phyloP scores from a whole-genome alignment of 2,888 invertebrate genomes.

The Sabellastarte sp. region DNA sequence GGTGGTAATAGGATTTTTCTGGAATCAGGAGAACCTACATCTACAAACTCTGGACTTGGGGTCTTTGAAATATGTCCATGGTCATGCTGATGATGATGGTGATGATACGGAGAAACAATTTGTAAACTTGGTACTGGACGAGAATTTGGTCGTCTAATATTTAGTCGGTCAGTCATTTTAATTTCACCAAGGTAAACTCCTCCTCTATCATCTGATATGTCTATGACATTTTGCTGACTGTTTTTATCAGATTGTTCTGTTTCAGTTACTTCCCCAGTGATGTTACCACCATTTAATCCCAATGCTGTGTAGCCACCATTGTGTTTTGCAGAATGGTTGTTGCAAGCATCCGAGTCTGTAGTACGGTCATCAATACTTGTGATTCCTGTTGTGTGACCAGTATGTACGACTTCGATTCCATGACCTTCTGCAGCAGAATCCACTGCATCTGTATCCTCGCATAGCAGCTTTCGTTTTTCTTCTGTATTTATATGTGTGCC shows the following conservation, averaged over 20 bases:
- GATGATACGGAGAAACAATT: too few relatives aligned
- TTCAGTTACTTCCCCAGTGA: background rate
- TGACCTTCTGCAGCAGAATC: background rate
- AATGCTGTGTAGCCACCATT: background rate
- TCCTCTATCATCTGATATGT: too few relatives aligned
- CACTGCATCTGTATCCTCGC: background rate
- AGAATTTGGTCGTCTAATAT: background rate
- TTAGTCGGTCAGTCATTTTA: background rate
- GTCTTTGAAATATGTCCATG: too few relatives aligned
- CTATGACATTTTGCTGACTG: too few relatives aligned
- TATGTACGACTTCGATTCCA: too few relatives aligned
- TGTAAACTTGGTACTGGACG: background rate
- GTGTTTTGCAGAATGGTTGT: background rate
- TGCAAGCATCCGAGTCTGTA: background rate
- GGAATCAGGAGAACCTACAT: background rate
- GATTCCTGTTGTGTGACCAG: too few relatives aligned
- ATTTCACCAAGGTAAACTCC: too few relatives aligned
- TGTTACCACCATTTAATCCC: background rate
- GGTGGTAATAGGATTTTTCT: background rate
- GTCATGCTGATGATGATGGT: too few relatives aligned
- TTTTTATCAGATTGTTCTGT: too few relatives aligned
- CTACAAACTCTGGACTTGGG: background rate
- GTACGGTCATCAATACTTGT: background rate
- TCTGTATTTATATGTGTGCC: too few relatives aligned
- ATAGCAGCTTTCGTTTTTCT: background rate